These are phyloP conservation scores for Rhagium mordax DNA, from an alignment of 2,888 invertebrate species.

Conservation along the genomic window DNA sequence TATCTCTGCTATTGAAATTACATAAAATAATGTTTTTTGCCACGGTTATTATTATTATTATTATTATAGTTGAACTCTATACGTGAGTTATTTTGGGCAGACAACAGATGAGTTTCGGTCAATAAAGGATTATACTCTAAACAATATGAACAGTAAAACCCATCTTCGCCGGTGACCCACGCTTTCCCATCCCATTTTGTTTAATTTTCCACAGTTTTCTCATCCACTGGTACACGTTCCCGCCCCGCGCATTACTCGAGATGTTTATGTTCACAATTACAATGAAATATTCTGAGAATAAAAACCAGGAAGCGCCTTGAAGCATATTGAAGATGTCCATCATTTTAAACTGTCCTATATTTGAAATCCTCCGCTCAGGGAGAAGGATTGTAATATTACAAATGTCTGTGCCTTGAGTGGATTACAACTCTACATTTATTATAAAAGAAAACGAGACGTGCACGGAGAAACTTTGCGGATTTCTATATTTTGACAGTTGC, in stretches of 20 bases:
- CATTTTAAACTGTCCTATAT: slow-evolving; percentile 32
- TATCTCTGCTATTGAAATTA: too few relatives aligned
- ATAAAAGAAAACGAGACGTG: slow-evolving; percentile 1
- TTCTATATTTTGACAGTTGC: slow-evolving; percentile 27
- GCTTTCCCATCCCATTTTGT: not conserved
- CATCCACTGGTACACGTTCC: not conserved
- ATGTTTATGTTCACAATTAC: slow-evolving; percentile 27
- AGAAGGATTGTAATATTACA: slow-evolving; percentile 21
- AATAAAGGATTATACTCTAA: too few relatives aligned
- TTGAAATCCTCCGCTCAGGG: slow-evolving; percentile 24
- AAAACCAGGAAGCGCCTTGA: slow-evolving; percentile 7
- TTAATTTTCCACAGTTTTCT: not conserved
- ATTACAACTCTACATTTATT: slow-evolving; percentile 23
- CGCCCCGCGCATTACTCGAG: not conserved
- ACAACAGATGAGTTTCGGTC: too few relatives aligned
- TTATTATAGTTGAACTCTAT: too few relatives aligned
- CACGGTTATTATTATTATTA: too few relatives aligned
- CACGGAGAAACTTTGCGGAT: not conserved
- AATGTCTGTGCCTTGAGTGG: slow-evolving; percentile 28
- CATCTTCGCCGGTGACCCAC: too few relatives aligned
- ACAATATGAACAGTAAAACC: too few relatives aligned
- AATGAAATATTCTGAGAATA: slow-evolving; percentile 7
- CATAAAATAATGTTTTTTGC: too few relatives aligned
- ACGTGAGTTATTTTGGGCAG: too few relatives aligned
- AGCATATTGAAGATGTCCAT: slow-evolving; percentile 27